Evolutionary conservation across 2,113 vertebrate species (phyloP).

Genomic region (Eleginops maclovinus): DNA sequence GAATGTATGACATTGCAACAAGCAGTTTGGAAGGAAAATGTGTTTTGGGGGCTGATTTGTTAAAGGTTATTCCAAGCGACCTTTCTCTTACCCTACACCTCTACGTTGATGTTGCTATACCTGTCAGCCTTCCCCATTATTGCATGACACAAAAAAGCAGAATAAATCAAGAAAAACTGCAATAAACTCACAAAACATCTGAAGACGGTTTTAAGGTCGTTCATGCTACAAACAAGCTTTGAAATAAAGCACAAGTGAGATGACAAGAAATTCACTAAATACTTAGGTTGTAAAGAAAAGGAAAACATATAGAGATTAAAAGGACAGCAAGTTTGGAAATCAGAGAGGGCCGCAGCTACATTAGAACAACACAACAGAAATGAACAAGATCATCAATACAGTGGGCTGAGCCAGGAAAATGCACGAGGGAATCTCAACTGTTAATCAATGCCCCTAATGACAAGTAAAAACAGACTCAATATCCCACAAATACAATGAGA

Average conservation of each 20-base stretch:
- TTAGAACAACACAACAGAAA: background rate
- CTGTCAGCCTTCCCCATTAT: background rate
- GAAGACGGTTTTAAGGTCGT: background rate
- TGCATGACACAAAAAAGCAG: background rate
- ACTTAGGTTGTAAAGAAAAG: no score
- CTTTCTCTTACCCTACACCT: no score
- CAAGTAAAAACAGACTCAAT: background rate
- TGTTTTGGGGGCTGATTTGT: background rate
- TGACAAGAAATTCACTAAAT: background rate
- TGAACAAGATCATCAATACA: background rate
- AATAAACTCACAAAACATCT: background rate
- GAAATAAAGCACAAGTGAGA: background rate
- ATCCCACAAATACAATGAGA: no score
- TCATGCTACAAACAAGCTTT: background rate
- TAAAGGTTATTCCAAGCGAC: background rate
- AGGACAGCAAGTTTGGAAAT: background rate
- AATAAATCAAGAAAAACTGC: background rate
- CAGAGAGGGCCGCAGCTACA: background rate
- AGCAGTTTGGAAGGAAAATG: background rate
- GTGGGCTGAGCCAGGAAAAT: background rate
- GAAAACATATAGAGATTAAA: background rate
- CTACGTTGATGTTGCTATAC: background rate
- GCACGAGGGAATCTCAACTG: background rate
- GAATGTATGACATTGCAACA: background rate
- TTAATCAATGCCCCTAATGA: background rate